phyloP scores from a whole-genome alignment of 2,113 vertebrate genomes.

The Ginglymostoma cirratum region DNA sequence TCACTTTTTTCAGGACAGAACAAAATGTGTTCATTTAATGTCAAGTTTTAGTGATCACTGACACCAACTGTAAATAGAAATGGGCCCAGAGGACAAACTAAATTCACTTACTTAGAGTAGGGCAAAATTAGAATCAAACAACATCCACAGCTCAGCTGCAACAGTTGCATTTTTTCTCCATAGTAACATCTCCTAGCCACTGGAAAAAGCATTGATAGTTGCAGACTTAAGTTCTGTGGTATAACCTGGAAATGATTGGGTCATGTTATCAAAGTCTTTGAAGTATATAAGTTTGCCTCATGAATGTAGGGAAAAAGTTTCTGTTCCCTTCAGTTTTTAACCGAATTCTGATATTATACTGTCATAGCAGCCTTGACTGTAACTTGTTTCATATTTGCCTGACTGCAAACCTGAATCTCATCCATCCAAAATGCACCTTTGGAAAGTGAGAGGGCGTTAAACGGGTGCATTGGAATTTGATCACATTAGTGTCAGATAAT shows the following conservation, averaged over 20 bases:
- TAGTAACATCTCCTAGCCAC: not conserved
- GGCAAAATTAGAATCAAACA: not conserved
- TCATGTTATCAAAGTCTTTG: not conserved
- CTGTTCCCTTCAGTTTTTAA: not conserved
- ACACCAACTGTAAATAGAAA: not conserved
- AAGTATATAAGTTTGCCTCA: not conserved
- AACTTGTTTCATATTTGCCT: not conserved
- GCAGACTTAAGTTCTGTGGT: not conserved
- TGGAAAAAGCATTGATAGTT: not conserved
- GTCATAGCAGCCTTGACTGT: not conserved
- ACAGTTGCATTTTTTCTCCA: not conserved
- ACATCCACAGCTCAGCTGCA: not conserved
- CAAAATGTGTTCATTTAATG: not conserved
- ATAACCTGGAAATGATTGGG: not conserved
- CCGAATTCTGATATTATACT: not conserved
- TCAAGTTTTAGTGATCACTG: not conserved
- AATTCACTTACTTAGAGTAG: not conserved
- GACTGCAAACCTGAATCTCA: not conserved
- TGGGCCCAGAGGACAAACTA: no score
- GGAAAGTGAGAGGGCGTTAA: not conserved
- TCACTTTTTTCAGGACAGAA: not conserved
- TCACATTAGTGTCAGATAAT: not conserved
- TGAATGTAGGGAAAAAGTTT: not conserved
- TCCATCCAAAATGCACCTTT: not conserved
- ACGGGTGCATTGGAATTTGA: not conserved